phyloP scores from a whole-genome alignment of 2,888 invertebrate genomes.

The Sesia bembeciformis region DNA sequence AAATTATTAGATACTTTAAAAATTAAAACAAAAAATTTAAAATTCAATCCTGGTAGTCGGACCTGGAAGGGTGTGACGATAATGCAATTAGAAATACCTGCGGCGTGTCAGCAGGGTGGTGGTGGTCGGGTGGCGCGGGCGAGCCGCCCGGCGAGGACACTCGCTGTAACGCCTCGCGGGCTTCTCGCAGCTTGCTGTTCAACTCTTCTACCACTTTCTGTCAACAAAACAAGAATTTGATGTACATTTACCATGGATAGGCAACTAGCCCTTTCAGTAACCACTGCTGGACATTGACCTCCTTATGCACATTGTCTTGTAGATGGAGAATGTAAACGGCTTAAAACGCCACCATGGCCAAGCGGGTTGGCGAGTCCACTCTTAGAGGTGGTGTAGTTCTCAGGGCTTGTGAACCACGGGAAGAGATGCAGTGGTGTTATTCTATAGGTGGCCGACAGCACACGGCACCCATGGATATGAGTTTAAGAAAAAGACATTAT shows the following conservation, averaged over 20 bases:
- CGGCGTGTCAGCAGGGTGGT: background rate
- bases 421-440: too few relatives aligned
- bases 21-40: too few relatives aligned
- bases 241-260: too few relatives aligned
- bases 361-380: too few relatives aligned
- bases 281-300: too few relatives aligned
- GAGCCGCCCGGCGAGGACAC: constrained; percentile 28
- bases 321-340: too few relatives aligned
- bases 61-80: background rate
- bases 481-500: too few relatives aligned
- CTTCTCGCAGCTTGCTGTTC: constrained; percentile 83
- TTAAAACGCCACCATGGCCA: too few relatives aligned
- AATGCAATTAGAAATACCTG: background rate
- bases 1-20: too few relatives aligned
- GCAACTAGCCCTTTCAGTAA: background rate
- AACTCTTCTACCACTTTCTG: constrained; percentile 86
- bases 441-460: too few relatives aligned
- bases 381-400: background rate
- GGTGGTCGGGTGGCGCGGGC: background rate
- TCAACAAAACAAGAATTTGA: constrained; percentile 1
- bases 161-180: constrained; percentile 79
- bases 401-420: background rate
- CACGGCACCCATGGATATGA: background rate
- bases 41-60: background rate
- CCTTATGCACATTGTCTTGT: too few relatives aligned